Conservation (phyloP, 2,888 invertebrate genomes). For the Rhamphomyia laevipes region DNA sequence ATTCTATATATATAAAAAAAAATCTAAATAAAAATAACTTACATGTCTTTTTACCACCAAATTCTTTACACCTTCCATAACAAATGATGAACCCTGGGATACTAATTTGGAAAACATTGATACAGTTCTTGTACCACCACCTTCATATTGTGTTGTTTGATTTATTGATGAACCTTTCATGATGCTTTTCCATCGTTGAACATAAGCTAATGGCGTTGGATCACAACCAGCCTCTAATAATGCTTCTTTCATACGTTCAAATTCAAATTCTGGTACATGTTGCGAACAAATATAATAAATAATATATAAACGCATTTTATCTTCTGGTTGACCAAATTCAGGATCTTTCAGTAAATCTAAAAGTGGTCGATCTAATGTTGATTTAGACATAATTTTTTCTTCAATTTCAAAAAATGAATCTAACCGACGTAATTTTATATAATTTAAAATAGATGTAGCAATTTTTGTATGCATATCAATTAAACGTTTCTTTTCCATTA, state of each 20-base stretch:
- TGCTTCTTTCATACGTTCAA: slow-evolving; percentile 71
- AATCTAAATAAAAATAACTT: slow-evolving; percentile 34
- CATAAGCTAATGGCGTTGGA: slow-evolving; percentile 71
- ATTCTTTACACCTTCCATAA: slow-evolving; percentile 99
- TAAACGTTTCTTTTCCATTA: slow-evolving; percentile 91
- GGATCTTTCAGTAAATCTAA: slow-evolving; percentile 78
- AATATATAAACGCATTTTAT: slow-evolving; percentile 85
- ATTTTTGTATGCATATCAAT: slow-evolving; percentile 99
- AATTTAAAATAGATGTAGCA: slow-evolving; percentile 81
- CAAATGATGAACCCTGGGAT: slow-evolving; percentile 93
- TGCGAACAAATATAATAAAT: slow-evolving; percentile 83
- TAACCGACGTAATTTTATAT: slow-evolving; percentile 76
- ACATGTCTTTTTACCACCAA: slow-evolving; percentile 96
- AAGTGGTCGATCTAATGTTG: slow-evolving; percentile 69
- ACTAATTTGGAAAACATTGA: slow-evolving; percentile 98
- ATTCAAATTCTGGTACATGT: slow-evolving; percentile 68
- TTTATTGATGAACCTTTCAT: slow-evolving; percentile 30
- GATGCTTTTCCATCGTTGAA: slow-evolving; percentile 72
- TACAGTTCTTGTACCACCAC: slow-evolving; percentile 89
- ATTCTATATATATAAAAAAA: background rate
- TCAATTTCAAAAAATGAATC: slow-evolving; percentile 97
- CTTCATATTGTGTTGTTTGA: slow-evolving; percentile 72
- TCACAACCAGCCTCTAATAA: slow-evolving; percentile 75
- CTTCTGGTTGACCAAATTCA: slow-evolving; percentile 77
- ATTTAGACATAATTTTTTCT: slow-evolving; percentile 92